Base-by-base conservation (phyloP, 2,113 vertebrate genomes). In the Lamprotornis superbus region DNA sequence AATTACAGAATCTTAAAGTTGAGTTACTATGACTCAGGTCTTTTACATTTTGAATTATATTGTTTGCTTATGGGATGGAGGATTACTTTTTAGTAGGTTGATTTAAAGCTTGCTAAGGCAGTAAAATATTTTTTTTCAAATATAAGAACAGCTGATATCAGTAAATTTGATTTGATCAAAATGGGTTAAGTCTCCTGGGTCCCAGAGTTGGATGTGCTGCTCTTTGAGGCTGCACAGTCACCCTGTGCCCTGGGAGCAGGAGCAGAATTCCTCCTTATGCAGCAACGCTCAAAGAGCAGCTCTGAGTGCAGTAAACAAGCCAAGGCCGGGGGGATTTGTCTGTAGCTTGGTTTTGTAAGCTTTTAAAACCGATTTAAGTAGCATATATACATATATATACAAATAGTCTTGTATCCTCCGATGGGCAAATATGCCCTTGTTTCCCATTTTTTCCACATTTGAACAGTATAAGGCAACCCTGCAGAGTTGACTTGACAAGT, bases 11-110 rank as follows among this genome's bases (percentile, higher is more conserved):
- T 83, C 55, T 40, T 64, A 14, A 90, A 77, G 46, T 1, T 68
- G 57, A 88, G 86, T 73, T 73, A n/a, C 10, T 6, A 4, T 1
- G 9, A 39, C 27, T 75, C 7, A 4, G 0, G 0, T 31, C 10
- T 84, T 28, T 89, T 60, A 35, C 10, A 5, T 52, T 60, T 78
- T 82, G 30, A 53, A 37, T 82, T 52, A 10, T 27, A 17, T n/a
- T 82, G 31, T 22, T 82, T 85, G 27, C 61, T 57, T 60, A 9
- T 4, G 9, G 47, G 37, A 60, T 1, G 1, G 46, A 31, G 22
- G 28, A 47, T 83, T 73, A 19, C 5, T 73, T 68, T 76, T 20
- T 22, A 50, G 39, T 15, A 23, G 12, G 22, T 20, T 61, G 24
- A 73, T 52, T 81, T 67, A 49, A 63, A 64, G 10, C 42, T 59